Evolutionary conservation across 1,140 invertebrate genomes (phyloP).

Genomic region (Ylistrum balloti): DNA sequence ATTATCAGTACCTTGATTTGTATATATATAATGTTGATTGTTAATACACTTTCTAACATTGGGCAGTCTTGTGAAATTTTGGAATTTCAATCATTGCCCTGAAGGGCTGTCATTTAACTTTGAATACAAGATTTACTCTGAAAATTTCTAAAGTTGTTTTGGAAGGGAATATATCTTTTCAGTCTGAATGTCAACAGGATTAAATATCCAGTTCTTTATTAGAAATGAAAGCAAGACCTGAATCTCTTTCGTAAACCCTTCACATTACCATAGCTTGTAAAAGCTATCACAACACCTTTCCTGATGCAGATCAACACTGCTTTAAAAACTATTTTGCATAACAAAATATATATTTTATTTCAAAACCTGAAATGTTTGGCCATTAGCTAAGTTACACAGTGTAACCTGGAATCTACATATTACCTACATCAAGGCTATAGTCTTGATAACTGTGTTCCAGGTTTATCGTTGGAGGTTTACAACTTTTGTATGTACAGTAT

Average conservation of each 20-base stretch:
- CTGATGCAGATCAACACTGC: not conserved
- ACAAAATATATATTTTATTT: not conserved
- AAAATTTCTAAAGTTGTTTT: conserved; percentile 26
- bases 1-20: not conserved
- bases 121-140: conserved; percentile 8
- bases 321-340: not conserved
- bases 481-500: not conserved
- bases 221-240: not conserved
- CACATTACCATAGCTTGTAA: not conserved
- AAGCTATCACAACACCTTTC: not conserved
- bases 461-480: not conserved
- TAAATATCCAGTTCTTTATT: not conserved
- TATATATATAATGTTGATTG: not conserved
- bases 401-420: no score
- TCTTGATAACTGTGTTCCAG: not conserved
- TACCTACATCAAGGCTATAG: no score
- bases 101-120: not conserved
- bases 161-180: not conserved
- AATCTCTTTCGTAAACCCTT: not conserved
- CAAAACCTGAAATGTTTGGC: not conserved
- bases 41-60: not conserved
- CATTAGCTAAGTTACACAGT: not conserved
- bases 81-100: not conserved
- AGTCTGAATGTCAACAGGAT: conserved; percentile 19
- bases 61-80: not conserved